Base-by-base conservation (phyloP, 2,113 vertebrate genomes). In the Dendropsophus ebraccatus region DNA sequence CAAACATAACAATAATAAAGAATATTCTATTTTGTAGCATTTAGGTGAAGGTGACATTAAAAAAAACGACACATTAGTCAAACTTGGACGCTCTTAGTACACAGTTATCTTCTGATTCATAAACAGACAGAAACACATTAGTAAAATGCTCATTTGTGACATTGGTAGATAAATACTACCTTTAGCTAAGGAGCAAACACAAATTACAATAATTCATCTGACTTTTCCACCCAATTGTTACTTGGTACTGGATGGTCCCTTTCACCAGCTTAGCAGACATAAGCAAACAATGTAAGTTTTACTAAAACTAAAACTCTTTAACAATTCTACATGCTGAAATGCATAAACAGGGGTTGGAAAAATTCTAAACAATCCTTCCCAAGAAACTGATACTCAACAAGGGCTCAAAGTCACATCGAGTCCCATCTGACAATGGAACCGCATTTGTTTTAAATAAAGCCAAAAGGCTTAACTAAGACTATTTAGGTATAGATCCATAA, bases 311-410 rank as follows among this genome's bases (percentile, higher is more conserved):
- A 69, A 70, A 82, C 62, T 82, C 28, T 12, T 52, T 65, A 81
- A 78, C 76, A 73, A 85, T 41, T 81, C 73, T 87, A 70, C 32
- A 62, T 87, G 37, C 52, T 80, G 47, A 81, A 13, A 80, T 60
- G 72, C 83, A 84, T 81, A 60, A 77, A 72, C 50, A 74, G 84
- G 81, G 85, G 58, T 81, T 87, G 0, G 73, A 81, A 79, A 77
- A 83, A 78, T 60, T 87, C 82, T 76, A 76, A 87, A 49, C 47
- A 88, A 83, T 14, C 70, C 60, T 85, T 82, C 49, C 88, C 58
- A 0, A 87, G 10, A 87, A 90, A 84, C 81, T 90, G 87, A 87
- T 19, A 86, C 76, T 87, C 82, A 88, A 82, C 88, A 87, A 88
- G 73, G n/a, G 41, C 16, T 56, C 58, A 56, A 58, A 67, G 23